Evolutionary conservation across 2,888 invertebrate genomes (phyloP), one percentile per base, ranked within the genome.

Genomic region (Drosophila kuntzei): DNA sequence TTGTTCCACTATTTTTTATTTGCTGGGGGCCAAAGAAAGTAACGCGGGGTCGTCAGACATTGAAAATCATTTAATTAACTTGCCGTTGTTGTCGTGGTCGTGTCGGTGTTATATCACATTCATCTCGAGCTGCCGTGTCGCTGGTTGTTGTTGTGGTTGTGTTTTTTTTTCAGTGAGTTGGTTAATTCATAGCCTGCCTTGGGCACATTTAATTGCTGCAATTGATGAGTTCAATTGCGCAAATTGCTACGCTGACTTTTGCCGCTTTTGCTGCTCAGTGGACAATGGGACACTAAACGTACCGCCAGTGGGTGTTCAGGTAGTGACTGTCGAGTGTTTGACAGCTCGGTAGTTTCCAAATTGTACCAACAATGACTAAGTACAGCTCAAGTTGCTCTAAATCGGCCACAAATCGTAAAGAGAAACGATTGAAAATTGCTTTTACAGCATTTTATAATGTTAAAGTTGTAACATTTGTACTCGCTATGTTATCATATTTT

Each of bases 151-250:
- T 5, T 25, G 25, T 25, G n/a, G n/a, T n/a, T n/a, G n/a, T 25
- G 1, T 27, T 27, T 27, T 27, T 22, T n/a, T 69, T 60, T 41
- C 41, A 55, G 44, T 71, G 71, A 67, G 87, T 79, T 67, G 80
- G 80, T 82, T 85, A 80, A 87, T 75, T 84, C 71, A 76, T 71
- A 59, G 68, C 61, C 65, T 70, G 87, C 72, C 72, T 60, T 59
- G 73, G 76, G 69, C 78, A 78, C 76, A 88, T 84, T 89, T 89
- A 89, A 87, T 89, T 87, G 89, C 79, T 68, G 77, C 81, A 88
- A 87, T 89, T 89, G 87, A 87, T 89, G 87, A 80, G 84, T 80
- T 81, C 87, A 86, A 89, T 89, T 89, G 88, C 75, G 89, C 80
- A 78, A 89, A 86, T 84, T 84, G 82, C 78, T 69, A 61, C 70